phyloP scores from a whole-genome alignment of 2,797 vertebrate genomes.

The Coracias cyanogaster region DNA sequence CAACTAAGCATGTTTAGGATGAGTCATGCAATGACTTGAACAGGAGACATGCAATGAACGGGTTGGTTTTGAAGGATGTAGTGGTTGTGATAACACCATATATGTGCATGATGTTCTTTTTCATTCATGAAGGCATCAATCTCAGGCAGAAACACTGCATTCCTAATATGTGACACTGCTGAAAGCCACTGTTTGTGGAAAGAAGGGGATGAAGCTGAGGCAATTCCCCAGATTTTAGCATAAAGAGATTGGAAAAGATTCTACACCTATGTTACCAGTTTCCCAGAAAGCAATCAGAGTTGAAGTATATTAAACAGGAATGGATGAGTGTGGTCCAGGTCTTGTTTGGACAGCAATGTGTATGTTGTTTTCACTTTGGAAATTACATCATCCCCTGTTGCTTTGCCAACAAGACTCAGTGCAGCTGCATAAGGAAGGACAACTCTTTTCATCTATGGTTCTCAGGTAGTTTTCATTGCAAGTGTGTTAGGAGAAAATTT shows the following conservation, averaged over 20 bases:
- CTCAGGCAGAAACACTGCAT: not conserved
- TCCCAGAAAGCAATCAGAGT: not conserved
- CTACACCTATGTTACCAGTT: fast-evolving
- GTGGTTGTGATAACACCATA: not conserved
- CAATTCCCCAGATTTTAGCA: not conserved
- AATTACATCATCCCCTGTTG: not conserved
- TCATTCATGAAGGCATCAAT: not conserved
- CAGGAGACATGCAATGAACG: not conserved
- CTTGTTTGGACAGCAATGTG: not conserved
- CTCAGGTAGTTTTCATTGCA: not conserved
- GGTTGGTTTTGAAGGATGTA: not conserved
- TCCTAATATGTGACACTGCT: fast-evolving
- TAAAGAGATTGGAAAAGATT: not conserved
- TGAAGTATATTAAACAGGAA: not conserved
- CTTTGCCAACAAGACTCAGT: not conserved
- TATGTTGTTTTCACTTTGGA: not conserved
- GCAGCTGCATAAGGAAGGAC: not conserved
- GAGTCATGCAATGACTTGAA: not conserved
- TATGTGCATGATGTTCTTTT: not conserved
- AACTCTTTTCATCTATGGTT: not conserved
- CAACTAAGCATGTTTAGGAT: constrained; percentile 5
- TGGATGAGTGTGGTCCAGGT: not conserved
- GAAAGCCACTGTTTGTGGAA: not conserved
- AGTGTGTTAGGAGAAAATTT: not conserved
- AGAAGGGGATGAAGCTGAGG: fast-evolving